phyloP scores from a whole-genome alignment of 1,140 invertebrate genomes.

The Stegodyphus dumicola region DNA sequence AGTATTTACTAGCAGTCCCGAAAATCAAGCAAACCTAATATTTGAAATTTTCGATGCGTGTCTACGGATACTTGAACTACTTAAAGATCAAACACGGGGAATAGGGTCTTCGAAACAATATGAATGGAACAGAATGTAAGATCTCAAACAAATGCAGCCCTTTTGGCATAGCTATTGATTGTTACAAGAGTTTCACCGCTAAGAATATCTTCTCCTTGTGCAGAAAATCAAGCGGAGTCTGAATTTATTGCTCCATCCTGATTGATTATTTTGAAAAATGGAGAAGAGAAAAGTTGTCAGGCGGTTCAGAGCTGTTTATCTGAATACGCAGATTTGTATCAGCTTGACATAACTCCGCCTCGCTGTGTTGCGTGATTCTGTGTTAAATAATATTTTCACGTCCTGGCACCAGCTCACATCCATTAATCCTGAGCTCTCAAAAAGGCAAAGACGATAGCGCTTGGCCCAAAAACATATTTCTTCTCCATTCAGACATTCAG shows the following conservation, averaged over 20 bases:
- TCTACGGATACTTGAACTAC: too few relatives aligned
- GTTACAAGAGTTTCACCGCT: constrained; percentile 5
- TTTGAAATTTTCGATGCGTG: too few relatives aligned
- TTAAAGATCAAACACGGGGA: constrained; percentile 21
- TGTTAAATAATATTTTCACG: constrained; percentile 39
- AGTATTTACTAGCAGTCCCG: too few relatives aligned
- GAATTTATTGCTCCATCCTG: constrained; percentile 54
- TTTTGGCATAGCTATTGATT: constrained; percentile 37
- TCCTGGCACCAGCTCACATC: not conserved
- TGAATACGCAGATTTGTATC: constrained; percentile 50
- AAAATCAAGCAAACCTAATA: too few relatives aligned
- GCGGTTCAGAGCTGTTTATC: constrained; percentile 48
- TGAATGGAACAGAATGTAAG: constrained; percentile 6
- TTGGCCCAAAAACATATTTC: constrained; percentile 52
- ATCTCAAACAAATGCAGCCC: constrained; percentile 46
- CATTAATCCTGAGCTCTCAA: constrained; percentile 39
- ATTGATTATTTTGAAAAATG: constrained; percentile 61
- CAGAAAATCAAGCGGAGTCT: constrained; percentile 42
- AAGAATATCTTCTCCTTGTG: constrained; percentile 24
- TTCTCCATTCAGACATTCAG: constrained; percentile 33
- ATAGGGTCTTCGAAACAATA: constrained; percentile 40
- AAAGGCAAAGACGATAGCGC: constrained; percentile 42
- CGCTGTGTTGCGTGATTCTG: constrained; percentile 3
- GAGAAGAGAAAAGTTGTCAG: constrained; percentile 42
- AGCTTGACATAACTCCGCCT: constrained; percentile 42